Evolutionary conservation across 2,797 vertebrate genomes (phyloP).

Genomic region (Salarias fasciatus): DNA sequence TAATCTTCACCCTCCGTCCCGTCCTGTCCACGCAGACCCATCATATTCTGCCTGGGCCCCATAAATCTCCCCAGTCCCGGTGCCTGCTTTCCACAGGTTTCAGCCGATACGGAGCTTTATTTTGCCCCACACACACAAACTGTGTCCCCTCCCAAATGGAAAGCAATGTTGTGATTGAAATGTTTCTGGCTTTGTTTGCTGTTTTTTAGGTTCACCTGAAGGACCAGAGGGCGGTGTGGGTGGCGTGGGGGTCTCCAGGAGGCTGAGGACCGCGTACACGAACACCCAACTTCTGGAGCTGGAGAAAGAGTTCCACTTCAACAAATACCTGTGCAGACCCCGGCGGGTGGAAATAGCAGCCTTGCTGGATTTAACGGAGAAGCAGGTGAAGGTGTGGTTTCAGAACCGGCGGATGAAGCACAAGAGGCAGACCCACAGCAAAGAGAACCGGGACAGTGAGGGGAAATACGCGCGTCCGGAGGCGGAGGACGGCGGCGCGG

Average conservation of each 20-base stretch:
- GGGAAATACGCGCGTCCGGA: constrained; percentile 85
- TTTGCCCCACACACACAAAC: constrained; percentile 4
- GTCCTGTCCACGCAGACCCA: constrained; percentile 78
- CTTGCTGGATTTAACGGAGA: constrained; percentile 93
- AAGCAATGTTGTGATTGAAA: constrained; percentile 13
- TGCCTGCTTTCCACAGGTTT: constrained; percentile 76
- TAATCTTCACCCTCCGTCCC: constrained; percentile 85
- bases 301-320: constrained; percentile 99
- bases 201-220: constrained; percentile 66
- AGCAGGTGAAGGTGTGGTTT: constrained; percentile 99
- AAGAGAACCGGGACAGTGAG: constrained; percentile 93
- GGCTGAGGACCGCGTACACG: constrained; percentile 95
- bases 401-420: constrained; percentile 98
- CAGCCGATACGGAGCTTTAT: constrained; percentile 71
- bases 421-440: constrained; percentile 95
- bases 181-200: constrained; percentile 4
- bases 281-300: constrained; percentile 97
- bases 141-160: too few species aligned
- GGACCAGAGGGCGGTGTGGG: constrained; percentile 59
- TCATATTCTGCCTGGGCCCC: constrained; percentile 78
- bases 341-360: constrained; percentile 95
- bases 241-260: constrained; percentile 84
- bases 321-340: constrained; percentile 97
- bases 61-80: constrained; percentile 77
- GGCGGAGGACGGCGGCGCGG: constrained; percentile 78